A percentile compares a stretch with the other conserved stretches of the same genome.
phyloP scores from a whole-genome alignment of 2,888 invertebrate species.

The Scrobipalpa costella region DNA sequence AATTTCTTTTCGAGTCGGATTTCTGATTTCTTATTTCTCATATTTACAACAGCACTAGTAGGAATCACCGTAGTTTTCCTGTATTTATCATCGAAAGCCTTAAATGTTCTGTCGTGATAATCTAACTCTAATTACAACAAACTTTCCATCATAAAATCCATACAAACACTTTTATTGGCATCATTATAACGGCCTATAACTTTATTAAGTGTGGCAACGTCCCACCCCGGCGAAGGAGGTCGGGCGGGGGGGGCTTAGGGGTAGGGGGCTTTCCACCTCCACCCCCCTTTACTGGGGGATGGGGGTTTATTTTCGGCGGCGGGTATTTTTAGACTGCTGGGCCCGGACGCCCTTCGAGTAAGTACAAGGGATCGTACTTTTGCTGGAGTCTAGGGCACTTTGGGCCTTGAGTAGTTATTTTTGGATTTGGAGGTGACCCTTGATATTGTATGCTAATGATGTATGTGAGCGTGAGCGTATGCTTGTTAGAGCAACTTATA shows the following conservation, averaged over 20 bases:
- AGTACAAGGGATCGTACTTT: conserved; percentile 18
- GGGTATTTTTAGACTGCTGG: conserved; percentile 66
- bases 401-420: neutral
- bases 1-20: no score
- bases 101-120: neutral
- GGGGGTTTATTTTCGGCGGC: conserved; percentile 58
- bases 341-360: conserved; percentile 45
- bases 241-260: conserved; percentile 32
- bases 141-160: conserved; percentile 3
- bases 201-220: neutral
- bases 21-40: no score
- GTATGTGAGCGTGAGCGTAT: no score
- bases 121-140: neutral
- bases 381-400: neutral
- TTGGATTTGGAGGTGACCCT: neutral
- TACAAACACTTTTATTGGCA: conserved; percentile 9
- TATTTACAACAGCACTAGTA: no score
- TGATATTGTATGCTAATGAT: neutral
- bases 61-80: no score
- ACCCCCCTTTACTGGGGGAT: conserved; percentile 9
- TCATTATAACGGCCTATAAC: conserved; percentile 7
- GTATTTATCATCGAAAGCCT: neutral
- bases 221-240: conserved; percentile 17
- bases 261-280: conserved; percentile 31
- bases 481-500: no score